Evolutionary conservation across 2,888 invertebrate genomes (phyloP), one percentile per base, ranked within the genome.

Genomic region (Drosophila subsilvestris): DNA sequence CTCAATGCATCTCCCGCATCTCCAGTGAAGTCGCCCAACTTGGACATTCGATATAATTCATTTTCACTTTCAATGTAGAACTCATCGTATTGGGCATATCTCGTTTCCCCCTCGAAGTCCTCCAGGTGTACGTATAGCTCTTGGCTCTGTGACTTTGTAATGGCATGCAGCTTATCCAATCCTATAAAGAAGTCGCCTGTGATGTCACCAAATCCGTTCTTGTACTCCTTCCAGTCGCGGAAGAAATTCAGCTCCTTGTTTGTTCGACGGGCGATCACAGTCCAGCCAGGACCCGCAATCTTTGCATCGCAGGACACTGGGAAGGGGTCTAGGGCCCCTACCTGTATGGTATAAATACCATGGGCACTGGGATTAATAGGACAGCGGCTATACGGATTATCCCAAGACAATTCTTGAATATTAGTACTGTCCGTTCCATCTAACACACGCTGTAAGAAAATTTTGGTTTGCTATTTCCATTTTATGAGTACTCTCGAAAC

Each of bases 151-250:
- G 82, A 77, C 7, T 79, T 67, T 10, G 89, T 90, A 27, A 88
- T 56, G 4, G 91, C 93, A 88, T 95, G 93, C 2, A 95, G 91
- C 75, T 95, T 94, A 74, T 95, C 95, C 73, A 95, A 87, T 2
- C 95, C 95, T n/a, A 95, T 91, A 94, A 95, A 95, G 86, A 95
- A 95, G 88, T 95, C 95, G 0, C 94, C 93, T 0, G 93, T 93
- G 17, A 95, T 90, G 82, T 95, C 94, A 1, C 95, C 95, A 80
- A 95, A 95, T 8, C 95, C 95, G 44, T 92, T 86, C 79, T 94
- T 94, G 86, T 95, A 95, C 57, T 94, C 94, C 0, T 92, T 85
- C 95, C 95, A 95, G 48, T 92, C 88, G 74, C 93, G 93, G 79
- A 93, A 94, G 87, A 95, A 95, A 77, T 95, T 94, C 84, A 94